phyloP scores from a whole-genome alignment of 1,140 invertebrate genomes.

The Psix sp. region DNA sequence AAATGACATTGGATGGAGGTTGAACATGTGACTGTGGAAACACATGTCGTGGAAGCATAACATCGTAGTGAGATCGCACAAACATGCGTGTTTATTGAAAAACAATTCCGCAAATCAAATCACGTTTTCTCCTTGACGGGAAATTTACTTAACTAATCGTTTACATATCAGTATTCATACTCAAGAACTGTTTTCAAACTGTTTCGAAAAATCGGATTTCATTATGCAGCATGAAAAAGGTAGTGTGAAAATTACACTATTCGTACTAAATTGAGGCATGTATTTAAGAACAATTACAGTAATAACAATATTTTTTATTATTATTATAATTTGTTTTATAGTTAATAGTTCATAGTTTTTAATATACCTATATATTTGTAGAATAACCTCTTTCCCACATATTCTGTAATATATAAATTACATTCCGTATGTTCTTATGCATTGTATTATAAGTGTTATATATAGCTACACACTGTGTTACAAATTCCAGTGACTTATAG shows the following conservation, averaged over 20 bases:
- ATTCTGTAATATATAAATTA: no score
- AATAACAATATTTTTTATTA: no score
- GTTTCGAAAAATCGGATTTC: background rate
- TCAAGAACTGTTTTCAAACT: background rate
- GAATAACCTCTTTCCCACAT: no score
- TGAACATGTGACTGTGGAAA: slow-evolving; percentile 33
- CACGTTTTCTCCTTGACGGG: slow-evolving; percentile 47
- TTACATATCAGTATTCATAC: background rate
- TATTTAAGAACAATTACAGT: no score
- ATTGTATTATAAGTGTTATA: no score
- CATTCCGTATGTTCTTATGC: no score
- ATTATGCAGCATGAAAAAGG: background rate
- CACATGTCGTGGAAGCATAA: slow-evolving; percentile 28
- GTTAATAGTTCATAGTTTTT: no score
- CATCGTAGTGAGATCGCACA: slow-evolving; percentile 29
- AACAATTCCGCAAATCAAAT: slow-evolving; percentile 45
- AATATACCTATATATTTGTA: no score
- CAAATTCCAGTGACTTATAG: no score
- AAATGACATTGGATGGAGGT: background rate
- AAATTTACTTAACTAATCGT: slow-evolving; percentile 21
- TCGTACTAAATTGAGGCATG: no score
- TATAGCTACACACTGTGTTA: no score
- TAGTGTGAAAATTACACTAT: background rate
- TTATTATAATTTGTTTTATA: no score
- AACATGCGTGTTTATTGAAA: slow-evolving; percentile 39